phyloP scores from a whole-genome alignment of 2,797 vertebrate genomes.

The Manis javanica region DNA sequence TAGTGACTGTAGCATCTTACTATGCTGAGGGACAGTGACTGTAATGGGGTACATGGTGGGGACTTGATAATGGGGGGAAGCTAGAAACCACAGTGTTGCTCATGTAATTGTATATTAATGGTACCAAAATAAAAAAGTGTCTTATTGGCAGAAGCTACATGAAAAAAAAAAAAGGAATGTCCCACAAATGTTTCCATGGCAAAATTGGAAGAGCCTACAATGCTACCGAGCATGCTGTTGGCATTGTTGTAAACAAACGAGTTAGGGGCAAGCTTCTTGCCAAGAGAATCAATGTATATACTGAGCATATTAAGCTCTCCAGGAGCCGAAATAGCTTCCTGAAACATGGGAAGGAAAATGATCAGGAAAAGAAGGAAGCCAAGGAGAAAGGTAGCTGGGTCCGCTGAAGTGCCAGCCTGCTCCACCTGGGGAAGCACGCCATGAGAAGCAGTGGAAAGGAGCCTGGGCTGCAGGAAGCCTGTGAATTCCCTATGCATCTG shows the following conservation, averaged over 20 bases:
- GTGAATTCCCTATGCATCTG: neutral
- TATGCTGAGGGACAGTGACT: too few species aligned
- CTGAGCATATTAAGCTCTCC: neutral
- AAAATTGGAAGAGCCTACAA: neutral
- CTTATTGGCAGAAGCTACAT: too few species aligned
- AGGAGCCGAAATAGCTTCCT: neutral
- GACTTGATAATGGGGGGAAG: too few species aligned
- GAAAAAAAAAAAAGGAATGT: neutral
- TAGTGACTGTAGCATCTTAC: too few species aligned
- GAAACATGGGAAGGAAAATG: neutral
- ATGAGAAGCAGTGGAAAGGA: neutral
- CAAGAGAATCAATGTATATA: neutral
- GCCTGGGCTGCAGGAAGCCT: neutral
- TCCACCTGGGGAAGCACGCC: neutral
- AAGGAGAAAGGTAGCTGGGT: neutral
- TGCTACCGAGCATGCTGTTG: neutral
- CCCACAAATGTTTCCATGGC: slow-evolving; percentile 13
- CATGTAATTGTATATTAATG: too few species aligned
- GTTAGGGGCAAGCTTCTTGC: neutral
- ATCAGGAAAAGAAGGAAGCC: neutral
- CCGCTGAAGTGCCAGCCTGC: neutral
- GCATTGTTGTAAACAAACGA: slow-evolving; percentile 30
- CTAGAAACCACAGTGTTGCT: too few species aligned
- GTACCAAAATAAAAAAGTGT: too few species aligned
- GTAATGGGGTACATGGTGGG: too few species aligned